These are phyloP conservation scores for Prunella fulvescens DNA, from an alignment of 2,113 vertebrate genomes.

Conservation along the genomic window DNA sequence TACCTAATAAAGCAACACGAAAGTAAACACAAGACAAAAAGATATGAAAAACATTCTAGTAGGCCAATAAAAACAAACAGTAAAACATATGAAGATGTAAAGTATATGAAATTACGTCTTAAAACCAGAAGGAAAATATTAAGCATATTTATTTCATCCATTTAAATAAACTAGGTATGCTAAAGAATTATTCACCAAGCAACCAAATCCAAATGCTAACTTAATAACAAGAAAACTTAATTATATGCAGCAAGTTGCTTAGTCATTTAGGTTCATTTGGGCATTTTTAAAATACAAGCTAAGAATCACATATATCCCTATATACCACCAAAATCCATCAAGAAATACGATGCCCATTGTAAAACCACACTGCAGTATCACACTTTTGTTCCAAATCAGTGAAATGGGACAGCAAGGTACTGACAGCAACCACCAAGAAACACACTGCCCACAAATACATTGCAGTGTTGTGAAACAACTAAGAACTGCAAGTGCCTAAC, in stretches of 20 bases:
- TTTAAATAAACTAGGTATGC: not conserved
- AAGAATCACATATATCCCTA: not conserved
- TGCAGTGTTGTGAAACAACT: not conserved
- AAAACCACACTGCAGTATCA: not conserved
- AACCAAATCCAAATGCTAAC: not conserved
- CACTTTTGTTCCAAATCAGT: not conserved
- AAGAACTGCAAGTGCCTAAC: not conserved
- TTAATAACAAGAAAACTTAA: not conserved
- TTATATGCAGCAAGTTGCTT: not conserved
- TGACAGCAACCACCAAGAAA: not conserved
- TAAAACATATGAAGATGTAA: not conserved
- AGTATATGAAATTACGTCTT: not conserved
- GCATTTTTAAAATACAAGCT: not conserved
- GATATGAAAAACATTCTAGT: not conserved
- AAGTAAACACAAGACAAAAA: not conserved
- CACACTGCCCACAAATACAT: not conserved
- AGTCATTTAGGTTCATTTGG: not conserved
- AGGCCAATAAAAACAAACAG: not conserved
- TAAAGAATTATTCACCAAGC: not conserved
- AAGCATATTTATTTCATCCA: not conserved
- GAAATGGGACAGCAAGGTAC: rapidly evolving
- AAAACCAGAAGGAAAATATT: not conserved
- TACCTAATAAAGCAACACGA: not conserved
- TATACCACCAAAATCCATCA: not conserved
- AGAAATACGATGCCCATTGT: not conserved